These are phyloP conservation scores for Phacellophora camtschatica DNA, from an alignment of 30 jellyfish, hydroid and myxozoan genomes.

Conservation along the genomic window DNA sequence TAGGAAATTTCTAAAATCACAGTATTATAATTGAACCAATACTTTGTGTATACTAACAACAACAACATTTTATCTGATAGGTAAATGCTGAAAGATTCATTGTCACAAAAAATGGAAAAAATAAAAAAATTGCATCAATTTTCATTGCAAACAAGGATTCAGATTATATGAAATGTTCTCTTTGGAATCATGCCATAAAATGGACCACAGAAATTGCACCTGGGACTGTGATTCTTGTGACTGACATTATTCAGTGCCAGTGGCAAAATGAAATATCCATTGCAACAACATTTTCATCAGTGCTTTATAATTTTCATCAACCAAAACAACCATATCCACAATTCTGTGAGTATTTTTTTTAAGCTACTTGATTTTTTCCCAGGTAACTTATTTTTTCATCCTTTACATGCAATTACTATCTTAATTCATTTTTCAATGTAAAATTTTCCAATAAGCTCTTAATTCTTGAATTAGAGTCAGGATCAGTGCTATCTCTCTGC, in stretches of 20 bases:
- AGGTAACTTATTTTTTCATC: background rate
- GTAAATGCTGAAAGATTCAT: conserved; percentile 12
- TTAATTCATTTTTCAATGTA: background rate
- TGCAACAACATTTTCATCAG: conserved; percentile 24
- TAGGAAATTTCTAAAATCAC: too few relatives aligned
- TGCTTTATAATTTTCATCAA: background rate
- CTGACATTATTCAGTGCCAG: conserved; percentile 6
- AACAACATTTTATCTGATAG: background rate
- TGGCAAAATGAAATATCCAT: conserved; percentile 16
- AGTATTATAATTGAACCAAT: too few relatives aligned
- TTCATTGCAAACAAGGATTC: background rate
- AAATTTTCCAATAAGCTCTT: too few relatives aligned
- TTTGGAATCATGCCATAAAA: conserved; percentile 18
- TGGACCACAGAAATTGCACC: background rate
- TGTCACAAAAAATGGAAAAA: background rate
- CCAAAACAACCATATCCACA: conserved; percentile 6
- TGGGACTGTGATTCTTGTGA: conserved; percentile 17
- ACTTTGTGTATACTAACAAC: too few relatives aligned
- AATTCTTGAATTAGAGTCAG: too few relatives aligned
- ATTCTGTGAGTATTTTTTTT: background rate
- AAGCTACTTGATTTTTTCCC: background rate
- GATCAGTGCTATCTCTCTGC: too few relatives aligned
- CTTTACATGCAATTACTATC: background rate
- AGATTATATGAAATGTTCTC: conserved; percentile 18
- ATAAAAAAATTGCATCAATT: background rate